phyloP scores from a whole-genome alignment of 1,140 invertebrate species.

The Calephelis virginiensis region DNA sequence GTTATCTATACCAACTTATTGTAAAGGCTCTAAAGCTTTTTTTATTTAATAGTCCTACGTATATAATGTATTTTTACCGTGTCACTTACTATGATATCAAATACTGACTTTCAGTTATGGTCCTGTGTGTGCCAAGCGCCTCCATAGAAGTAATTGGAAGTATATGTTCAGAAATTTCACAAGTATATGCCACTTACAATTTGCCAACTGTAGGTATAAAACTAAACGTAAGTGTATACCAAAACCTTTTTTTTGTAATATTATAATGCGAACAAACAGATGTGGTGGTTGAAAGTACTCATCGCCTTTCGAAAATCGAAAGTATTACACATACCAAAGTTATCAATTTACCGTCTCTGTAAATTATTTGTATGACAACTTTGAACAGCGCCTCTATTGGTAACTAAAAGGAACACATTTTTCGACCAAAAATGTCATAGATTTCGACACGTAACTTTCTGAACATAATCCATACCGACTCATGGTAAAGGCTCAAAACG shows the following conservation, averaged over 20 bases:
- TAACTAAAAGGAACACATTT: too few relatives aligned
- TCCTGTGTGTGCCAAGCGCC: conserved; percentile 18
- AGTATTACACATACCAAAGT: not conserved
- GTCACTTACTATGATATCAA: not conserved
- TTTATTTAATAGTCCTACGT: too few relatives aligned
- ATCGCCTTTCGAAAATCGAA: not conserved
- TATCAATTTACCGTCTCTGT: not conserved
- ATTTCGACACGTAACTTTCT: too few relatives aligned
- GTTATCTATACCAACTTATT: too few relatives aligned
- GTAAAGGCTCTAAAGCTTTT: too few relatives aligned
- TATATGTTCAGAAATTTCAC: conserved; percentile 15
- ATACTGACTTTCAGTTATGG: conserved; percentile 20
- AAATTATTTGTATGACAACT: too few relatives aligned
- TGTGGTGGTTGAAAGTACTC: not conserved
- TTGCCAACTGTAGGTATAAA: conserved; percentile 18
- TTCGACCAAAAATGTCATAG: too few relatives aligned
- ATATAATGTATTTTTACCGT: too few relatives aligned
- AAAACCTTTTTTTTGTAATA: not conserved
- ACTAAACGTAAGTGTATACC: conserved; percentile 20
- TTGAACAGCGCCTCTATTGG: too few relatives aligned
- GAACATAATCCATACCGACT: too few relatives aligned
- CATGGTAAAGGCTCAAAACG: too few relatives aligned
- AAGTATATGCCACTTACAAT: conserved; percentile 23
- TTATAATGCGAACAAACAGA: not conserved
- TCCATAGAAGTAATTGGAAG: not conserved